Evolutionary conservation across 1,140 invertebrate species (phyloP).

Genomic region (Diabrotica undecimpunctata): DNA sequence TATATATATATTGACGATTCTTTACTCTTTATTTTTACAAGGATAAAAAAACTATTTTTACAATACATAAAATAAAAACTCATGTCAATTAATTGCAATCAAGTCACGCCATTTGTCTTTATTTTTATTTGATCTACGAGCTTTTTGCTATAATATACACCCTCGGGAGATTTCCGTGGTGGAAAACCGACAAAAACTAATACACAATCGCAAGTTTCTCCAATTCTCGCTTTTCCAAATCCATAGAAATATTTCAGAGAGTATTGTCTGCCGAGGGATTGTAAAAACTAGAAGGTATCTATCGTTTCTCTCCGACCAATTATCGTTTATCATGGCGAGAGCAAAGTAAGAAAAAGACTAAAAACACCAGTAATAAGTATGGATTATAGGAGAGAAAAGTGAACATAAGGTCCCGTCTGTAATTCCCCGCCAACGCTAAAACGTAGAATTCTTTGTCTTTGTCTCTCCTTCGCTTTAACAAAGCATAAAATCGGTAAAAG

Average conservation of each 20-base stretch:
- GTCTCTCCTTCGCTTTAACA: conserved; percentile 18
- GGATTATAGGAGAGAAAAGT: conserved; percentile 43
- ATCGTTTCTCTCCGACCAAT: conserved; percentile 41
- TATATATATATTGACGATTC: too few species aligned
- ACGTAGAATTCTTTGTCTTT: conserved; percentile 4
- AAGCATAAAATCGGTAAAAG: conserved; percentile 16
- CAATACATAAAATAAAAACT: too few species aligned
- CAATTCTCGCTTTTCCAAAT: too few species aligned
- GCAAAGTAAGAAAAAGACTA: conserved; percentile 42
- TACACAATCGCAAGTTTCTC: too few species aligned
- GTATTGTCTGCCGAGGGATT: not conserved
- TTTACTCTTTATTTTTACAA: too few species aligned
- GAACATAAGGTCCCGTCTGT: conserved; percentile 37
- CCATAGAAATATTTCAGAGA: not conserved
- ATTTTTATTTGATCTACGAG: too few species aligned
- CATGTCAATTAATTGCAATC: too few species aligned
- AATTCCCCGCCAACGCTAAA: conserved; percentile 19
- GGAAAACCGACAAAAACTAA: too few species aligned
- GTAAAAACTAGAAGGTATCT: conserved; percentile 30
- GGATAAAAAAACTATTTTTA: too few species aligned
- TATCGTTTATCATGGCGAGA: conserved; percentile 42
- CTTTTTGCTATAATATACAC: too few species aligned
- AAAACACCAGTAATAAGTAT: conserved; percentile 45
- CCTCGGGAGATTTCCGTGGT: too few species aligned
- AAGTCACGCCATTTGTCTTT: too few species aligned